Conservation (phyloP, 2,797 vertebrate genomes). For the Lates japonicus region DNA sequence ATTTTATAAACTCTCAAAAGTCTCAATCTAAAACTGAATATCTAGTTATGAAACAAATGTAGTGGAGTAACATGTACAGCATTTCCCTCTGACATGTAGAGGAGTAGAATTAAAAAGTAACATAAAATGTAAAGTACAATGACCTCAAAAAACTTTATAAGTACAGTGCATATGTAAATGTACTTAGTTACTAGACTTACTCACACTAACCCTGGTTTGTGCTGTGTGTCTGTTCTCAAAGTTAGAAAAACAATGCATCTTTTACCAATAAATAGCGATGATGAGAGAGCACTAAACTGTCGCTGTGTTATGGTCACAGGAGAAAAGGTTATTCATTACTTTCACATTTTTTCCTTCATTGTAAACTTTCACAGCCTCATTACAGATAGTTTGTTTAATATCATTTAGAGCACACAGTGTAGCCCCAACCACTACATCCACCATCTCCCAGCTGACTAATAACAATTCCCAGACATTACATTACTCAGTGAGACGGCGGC, state of each 20-base stretch:
- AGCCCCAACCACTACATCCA: slow-evolving; percentile 3
- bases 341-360: slow-evolving; percentile 10
- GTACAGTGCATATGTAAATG: neutral
- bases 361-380: slow-evolving; percentile 26
- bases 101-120: too few species aligned
- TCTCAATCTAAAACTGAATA: too few species aligned
- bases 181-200: neutral
- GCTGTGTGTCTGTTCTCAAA: neutral
- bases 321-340: slow-evolving; percentile 8
- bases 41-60: neutral
- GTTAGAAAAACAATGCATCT: neutral
- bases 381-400: slow-evolving; percentile 22
- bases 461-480: slow-evolving; percentile 44
- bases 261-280: neutral
- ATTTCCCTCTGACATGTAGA: too few species aligned
- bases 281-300: neutral
- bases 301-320: neutral
- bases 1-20: too few species aligned
- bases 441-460: slow-evolving; percentile 52
- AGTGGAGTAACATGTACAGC: neutral
- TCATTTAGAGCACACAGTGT: slow-evolving; percentile 23
- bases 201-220: neutral
- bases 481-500: slow-evolving; percentile 38
- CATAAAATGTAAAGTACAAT: too few species aligned
- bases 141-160: too few species aligned